Percentiles rank a stretch among this genome's conserved stretches.
phyloP scores from a whole-genome alignment of 2,797 vertebrate species.

The Manis javanica region DNA sequence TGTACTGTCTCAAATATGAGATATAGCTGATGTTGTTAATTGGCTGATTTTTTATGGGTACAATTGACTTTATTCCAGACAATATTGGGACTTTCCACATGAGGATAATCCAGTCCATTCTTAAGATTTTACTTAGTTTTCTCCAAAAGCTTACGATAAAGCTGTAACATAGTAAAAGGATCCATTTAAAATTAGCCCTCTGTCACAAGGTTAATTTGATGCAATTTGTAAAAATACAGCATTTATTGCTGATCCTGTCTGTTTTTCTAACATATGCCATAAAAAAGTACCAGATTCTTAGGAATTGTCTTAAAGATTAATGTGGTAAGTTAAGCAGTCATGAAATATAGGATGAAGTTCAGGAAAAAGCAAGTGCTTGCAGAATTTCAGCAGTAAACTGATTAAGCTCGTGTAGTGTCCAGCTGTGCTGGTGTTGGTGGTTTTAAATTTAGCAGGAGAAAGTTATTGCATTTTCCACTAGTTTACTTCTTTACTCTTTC shows the following conservation, averaged over 20 bases:
- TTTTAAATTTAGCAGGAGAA: not conserved
- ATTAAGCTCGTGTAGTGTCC: not conserved
- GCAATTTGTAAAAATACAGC: not conserved
- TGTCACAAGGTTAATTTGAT: slow-evolving; percentile 20
- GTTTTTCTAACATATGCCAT: not conserved
- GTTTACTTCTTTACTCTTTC: not conserved
- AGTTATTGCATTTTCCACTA: not conserved
- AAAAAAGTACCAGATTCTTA: not conserved
- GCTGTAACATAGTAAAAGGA: not conserved
- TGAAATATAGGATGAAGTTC: not conserved
- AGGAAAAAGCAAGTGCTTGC: not conserved
- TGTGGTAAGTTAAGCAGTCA: not conserved
- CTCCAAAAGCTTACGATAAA: not conserved
- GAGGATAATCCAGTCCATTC: not conserved
- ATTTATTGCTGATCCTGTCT: not conserved
- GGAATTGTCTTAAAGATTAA: not conserved
- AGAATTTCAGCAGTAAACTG: not conserved
- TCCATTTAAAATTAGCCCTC: not conserved
- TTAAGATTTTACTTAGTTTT: slow-evolving; percentile 28
- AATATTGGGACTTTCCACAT: not conserved
- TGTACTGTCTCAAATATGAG: not conserved
- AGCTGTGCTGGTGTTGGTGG: not conserved
- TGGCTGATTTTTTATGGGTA: not conserved
- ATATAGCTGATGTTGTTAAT: not conserved
- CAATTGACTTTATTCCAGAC: not conserved